A percentile compares a stretch with the other conserved stretches of the same genome.
Evolutionary conservation across 2,113 vertebrate genomes (phyloP).

Genomic region (Fulica atra): DNA sequence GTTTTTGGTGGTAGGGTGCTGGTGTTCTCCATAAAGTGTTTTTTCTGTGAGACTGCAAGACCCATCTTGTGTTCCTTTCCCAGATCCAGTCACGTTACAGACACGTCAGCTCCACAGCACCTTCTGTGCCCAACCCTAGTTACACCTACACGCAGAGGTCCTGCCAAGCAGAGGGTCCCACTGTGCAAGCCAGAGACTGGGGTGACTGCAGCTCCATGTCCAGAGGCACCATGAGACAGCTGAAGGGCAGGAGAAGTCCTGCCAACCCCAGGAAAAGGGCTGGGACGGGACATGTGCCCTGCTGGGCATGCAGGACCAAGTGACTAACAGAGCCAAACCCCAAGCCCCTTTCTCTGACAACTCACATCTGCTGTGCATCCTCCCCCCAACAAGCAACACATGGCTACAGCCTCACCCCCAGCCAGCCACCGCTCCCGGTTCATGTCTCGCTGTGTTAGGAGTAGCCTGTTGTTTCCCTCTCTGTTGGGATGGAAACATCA

Average conservation of each 20-base stretch:
- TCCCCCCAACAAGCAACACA: background rate
- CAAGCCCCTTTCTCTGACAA: background rate
- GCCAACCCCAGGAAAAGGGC: background rate
- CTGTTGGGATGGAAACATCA: background rate
- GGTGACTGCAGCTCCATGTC: rapidly evolving
- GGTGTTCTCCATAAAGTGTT: background rate
- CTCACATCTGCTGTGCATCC: background rate
- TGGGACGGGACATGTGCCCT: background rate
- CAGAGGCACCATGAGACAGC: background rate
- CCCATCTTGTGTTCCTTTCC: background rate
- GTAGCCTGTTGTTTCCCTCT: background rate
- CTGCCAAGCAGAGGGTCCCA: background rate
- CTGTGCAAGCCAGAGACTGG: rapidly evolving
- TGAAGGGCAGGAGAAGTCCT: background rate
- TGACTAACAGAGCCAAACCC: background rate
- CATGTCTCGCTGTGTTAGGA: rapidly evolving
- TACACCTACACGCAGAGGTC: rapidly evolving
- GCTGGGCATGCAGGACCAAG: too few species aligned
- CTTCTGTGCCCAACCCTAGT: too few species aligned
- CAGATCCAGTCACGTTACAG: background rate
- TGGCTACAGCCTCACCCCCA: background rate
- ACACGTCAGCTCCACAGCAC: background rate
- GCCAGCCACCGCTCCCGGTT: background rate
- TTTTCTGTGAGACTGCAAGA: background rate
- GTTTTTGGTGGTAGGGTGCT: background rate